Evolutionary conservation across 2,113 vertebrate species (phyloP).

Genomic region (Prietella phreatophila): DNA sequence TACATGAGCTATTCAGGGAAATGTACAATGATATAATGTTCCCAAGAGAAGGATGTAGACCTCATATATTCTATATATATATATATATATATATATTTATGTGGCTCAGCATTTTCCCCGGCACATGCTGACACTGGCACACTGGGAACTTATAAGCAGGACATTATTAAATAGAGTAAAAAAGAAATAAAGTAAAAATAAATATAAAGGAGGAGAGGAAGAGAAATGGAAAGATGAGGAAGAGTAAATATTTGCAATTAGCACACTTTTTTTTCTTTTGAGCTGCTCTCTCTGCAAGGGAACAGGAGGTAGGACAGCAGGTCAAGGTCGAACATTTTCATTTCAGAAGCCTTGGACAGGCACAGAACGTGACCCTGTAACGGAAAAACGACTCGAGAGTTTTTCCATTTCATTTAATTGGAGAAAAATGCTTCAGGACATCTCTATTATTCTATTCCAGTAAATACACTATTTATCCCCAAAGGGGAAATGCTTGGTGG

Average conservation of each 20-base stretch:
- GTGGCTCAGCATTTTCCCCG: background rate
- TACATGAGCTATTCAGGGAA: conserved; percentile 33
- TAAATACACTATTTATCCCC: background rate
- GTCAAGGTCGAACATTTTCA: conserved; percentile 23
- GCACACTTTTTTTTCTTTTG: background rate
- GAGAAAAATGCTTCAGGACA: background rate
- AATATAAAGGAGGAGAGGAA: background rate
- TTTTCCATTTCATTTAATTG: background rate
- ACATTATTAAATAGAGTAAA: conserved; percentile 13
- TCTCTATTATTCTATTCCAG: background rate
- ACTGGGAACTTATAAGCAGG: conserved; percentile 6
- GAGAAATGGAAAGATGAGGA: background rate
- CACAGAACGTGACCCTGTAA: conserved; percentile 11
- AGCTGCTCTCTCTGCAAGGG: background rate
- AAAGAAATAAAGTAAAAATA: background rate
- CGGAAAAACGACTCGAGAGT: background rate
- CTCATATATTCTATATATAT: background rate
- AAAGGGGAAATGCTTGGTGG: background rate
- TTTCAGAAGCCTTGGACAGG: background rate
- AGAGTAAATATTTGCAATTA: conserved; percentile 12
- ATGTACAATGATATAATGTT: conserved; percentile 21
- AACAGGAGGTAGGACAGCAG: conserved; percentile 18
- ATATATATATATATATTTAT: conserved; percentile 17
- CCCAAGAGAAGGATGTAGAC: conserved; percentile 17
- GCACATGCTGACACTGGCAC: conserved; percentile 20